phyloP scores from a whole-genome alignment of 2,797 vertebrate species.

The Rhynchotus rufescens region DNA sequence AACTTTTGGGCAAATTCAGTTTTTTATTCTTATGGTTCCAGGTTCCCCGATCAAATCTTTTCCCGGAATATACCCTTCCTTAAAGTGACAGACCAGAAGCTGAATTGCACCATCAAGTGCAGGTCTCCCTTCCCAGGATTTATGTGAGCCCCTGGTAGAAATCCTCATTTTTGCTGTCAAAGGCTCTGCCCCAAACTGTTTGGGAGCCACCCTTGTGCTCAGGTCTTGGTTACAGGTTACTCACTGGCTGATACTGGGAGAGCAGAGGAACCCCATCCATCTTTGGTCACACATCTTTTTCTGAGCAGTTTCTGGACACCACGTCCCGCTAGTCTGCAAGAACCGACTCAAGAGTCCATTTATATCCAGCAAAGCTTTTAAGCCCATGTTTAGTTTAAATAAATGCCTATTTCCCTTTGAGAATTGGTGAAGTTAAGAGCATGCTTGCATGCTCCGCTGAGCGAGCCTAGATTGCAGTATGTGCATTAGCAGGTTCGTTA shows the following conservation, averaged over 20 bases:
- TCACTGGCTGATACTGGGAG: constrained; percentile 10
- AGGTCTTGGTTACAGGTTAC: background rate
- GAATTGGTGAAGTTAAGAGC: constrained; percentile 4
- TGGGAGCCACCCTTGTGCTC: background rate
- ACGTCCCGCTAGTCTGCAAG: background rate
- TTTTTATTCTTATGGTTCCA: constrained; percentile 39
- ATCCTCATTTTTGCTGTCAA: background rate
- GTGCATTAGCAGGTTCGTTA: background rate
- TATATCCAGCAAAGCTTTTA: constrained; percentile 53
- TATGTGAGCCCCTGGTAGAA: background rate
- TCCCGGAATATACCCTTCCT: background rate
- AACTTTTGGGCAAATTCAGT: constrained; percentile 41
- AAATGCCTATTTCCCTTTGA: constrained; percentile 37
- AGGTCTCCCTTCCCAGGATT: background rate
- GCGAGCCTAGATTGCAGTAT: background rate
- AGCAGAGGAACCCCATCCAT: background rate
- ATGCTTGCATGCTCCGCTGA: background rate
- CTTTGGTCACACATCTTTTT: background rate
- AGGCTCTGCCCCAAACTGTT: background rate
- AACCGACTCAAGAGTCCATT: constrained; percentile 5
- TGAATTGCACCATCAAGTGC: background rate
- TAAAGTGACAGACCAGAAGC: background rate
- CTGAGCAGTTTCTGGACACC: constrained; percentile 4
- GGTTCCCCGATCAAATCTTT: constrained; percentile 2
- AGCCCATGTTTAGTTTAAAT: constrained; percentile 49